Evolutionary conservation across 2,113 vertebrate genomes (phyloP), one percentile per base, ranked within the genome.

Genomic region (Oncorhynchus gorbuscha): DNA sequence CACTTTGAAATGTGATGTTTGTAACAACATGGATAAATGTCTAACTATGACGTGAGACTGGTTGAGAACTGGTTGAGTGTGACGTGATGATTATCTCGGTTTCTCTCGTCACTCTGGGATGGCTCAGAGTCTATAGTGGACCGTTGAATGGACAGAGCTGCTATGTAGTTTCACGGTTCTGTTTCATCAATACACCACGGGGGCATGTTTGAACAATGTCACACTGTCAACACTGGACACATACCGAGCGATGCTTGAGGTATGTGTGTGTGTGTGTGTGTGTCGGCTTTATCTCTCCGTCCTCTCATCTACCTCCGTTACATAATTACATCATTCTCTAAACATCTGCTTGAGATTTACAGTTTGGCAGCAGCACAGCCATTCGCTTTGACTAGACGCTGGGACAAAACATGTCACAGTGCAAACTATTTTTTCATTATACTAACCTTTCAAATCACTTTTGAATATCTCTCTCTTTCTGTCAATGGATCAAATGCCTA

Each of bases 261-360:
- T 20, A 78, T 87, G 85, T 89, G 76, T 86, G 84, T 86, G 74
- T 66, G 74, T 66, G 22, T 76, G 81, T 9, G 26, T 73, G 28
- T 4, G 62, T 9, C 5, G 39, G 16, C 72, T 51, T 77, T 28
- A 77, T 81, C 16, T 58, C 69, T 64, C 49, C 70, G 62, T 67
- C 20, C 45, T 75, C n/a, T 22, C 59, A 62, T 62, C 20, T 62
- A 78, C 79, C 86, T 87, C 72, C 13, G 20, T 90, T 86, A 89
- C 70, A 77, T 81, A 89, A 90, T 75, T 5, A 51, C 35, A 71
- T 26, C 76, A 61, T 59, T 73, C 74, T 69, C 71, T 81, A 76
- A 58, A 86, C 84, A 87, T 90, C 86, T 91, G 89, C 84, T 88
- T 88, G 69, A 16, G 83, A 28, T 87, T 90, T 88, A 88, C 80